Percentiles rank a stretch among this genome's conserved stretches.
phyloP scores from a whole-genome alignment of 2,113 vertebrate genomes.

The Platanista minor region DNA sequence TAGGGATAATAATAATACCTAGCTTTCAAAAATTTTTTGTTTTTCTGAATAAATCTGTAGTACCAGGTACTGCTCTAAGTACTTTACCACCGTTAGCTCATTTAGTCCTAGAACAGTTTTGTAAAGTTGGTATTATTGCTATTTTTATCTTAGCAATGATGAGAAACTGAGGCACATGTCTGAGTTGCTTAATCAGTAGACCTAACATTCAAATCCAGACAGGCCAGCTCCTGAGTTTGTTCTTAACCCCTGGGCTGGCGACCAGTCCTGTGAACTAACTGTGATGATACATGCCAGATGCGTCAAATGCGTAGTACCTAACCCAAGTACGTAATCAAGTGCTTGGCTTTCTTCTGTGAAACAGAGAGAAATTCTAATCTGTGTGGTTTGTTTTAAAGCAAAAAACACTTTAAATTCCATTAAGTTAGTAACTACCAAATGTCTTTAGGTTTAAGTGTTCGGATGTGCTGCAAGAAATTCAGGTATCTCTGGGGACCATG shows the following conservation, averaged over 20 bases:
- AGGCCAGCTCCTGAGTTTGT: background rate
- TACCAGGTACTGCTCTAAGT: background rate
- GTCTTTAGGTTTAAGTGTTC: background rate
- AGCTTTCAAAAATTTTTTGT: background rate
- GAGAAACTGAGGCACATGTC: background rate
- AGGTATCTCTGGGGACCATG: background rate
- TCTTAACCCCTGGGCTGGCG: background rate
- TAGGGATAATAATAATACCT: background rate
- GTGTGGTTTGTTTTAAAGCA: background rate
- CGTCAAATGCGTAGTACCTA: too few relatives aligned
- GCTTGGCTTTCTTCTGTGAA: background rate
- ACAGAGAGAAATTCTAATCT: background rate
- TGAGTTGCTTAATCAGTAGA: background rate
- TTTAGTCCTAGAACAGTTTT: background rate
- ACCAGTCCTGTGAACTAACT: too few relatives aligned
- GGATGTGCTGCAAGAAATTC: background rate
- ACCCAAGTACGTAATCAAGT: background rate
- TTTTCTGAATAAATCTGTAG: background rate
- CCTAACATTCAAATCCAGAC: background rate
- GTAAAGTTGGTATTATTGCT: background rate
- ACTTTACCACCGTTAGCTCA: background rate
- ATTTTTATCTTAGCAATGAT: background rate
- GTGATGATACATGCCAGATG: rapidly evolving
- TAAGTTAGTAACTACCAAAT: background rate
- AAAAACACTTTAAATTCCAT: background rate